Conservation (phyloP, 2,888 invertebrate genomes). For the Dione vanillae region DNA sequence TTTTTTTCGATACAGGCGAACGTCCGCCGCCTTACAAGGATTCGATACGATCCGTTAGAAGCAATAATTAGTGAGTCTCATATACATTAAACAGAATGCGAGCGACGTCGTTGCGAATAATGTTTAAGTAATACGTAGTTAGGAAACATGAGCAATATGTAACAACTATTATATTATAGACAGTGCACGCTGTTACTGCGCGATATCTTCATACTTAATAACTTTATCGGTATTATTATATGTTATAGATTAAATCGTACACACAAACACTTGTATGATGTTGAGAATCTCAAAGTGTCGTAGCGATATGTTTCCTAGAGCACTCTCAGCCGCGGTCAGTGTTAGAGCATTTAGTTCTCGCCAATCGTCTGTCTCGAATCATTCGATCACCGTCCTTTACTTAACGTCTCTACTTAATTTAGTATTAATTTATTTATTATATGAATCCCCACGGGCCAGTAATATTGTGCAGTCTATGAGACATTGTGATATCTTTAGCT, state of each 20-base stretch:
- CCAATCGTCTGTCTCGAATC: constrained; percentile 52
- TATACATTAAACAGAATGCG: constrained; percentile 36
- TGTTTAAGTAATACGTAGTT: constrained; percentile 32
- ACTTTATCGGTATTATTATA: constrained; percentile 46
- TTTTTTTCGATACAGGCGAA: constrained; percentile 58
- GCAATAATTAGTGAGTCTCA: constrained; percentile 61
- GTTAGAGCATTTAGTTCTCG: constrained; percentile 66
- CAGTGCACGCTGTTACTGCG: constrained; percentile 35
- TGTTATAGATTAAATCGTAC: constrained; percentile 43
- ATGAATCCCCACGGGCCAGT: constrained; percentile 78
- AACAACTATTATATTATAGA: constrained; percentile 34
- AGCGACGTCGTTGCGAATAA: constrained; percentile 35
- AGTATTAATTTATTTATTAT: constrained; percentile 76
- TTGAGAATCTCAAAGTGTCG: constrained; percentile 41
- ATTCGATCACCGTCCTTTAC: constrained; percentile 76
- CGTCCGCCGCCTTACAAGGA: constrained; percentile 66
- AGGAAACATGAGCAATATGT: constrained; percentile 39
- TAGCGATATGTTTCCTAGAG: constrained; percentile 71
- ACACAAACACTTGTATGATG: not conserved
- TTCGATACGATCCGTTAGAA: constrained; percentile 58
- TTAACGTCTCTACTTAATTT: constrained; percentile 81
- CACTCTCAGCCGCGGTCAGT: constrained; percentile 80
- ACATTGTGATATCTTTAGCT: constrained; percentile 81
- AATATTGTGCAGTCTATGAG: constrained; percentile 78
- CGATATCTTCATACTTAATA: constrained; percentile 42